Base-by-base conservation (phyloP, 1,140 invertebrate species). In the Pteromalus puparum region DNA sequence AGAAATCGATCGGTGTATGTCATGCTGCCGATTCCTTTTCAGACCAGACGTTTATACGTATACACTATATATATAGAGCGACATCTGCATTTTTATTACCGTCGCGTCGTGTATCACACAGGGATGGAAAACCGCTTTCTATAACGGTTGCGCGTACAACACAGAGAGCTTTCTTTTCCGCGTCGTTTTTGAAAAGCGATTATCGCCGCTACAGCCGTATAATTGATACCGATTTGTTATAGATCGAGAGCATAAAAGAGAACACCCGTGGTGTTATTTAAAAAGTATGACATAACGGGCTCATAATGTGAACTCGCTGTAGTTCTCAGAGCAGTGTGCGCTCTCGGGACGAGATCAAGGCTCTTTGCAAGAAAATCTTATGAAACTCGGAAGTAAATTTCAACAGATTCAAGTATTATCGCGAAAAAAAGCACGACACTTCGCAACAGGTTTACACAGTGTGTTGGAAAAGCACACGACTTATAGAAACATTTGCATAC, bases 361-460 rank as follows among this genome's bases (percentile, higher is more conserved):
- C 28, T n/a, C 24, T 70, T 70, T 21, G 18, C 2, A 5, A 81
- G 34, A 26, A 61, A 81, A 81, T 73, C 79, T 81, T 81, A 81
- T 46, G 79, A 81, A 81, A 81, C 46, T 65, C 28, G 48, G 70
- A 65, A 65, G 48, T 74, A 61, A 74, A 26, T 82, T 82, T 72
- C 80, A 65, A 72, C 72, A 82, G 72, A 34, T 30, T 34, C 42
- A 46, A 61, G 21, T 53, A 53, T 53, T 18, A 53, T 18, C 12
- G 13, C 5, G 48, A 9, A 53, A 53, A 21, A 34, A 34, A 24
- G n/a, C 6, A 34, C 34, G 12, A 48, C 42, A 72, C 68, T 28
- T 72, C 1, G 21, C 61, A 72, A 81, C 67, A 18, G 28, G 46
- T 73, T 81, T 34, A 4, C 70, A 53, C 4, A 1, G 38, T 42